Base-by-base conservation (phyloP, 2,888 invertebrate species). In the Nomada flava region DNA sequence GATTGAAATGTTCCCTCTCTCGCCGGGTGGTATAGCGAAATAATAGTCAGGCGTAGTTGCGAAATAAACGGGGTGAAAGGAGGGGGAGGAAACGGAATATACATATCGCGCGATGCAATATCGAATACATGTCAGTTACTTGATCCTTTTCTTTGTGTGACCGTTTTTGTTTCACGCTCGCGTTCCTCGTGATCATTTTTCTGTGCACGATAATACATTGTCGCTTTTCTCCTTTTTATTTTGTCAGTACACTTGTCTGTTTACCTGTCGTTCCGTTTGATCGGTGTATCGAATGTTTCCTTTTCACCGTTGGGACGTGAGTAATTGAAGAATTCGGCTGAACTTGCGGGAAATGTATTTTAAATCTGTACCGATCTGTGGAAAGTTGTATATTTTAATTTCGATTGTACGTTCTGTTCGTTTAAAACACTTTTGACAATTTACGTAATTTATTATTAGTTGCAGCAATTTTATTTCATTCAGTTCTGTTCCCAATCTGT, bases 1-100 rank as follows among this genome's bases (percentile, higher is more conserved):
- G 64, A 79, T 69, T 76, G 64, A 76, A 76, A 76, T 76, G 67
- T 75, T 29, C 29, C n/a, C 36, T 10, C 23, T 47, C n/a, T 47
- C 20, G 29, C 15, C n/a, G 11, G 44, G 26, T 23, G 64, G 26
- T 64, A 23, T 1, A 52, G 36, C 44, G 57, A 57, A 68, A 69
- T 67, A 67, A 67, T 55, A 44, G 57, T 23, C n/a, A 15, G 20
- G 15, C 50, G 50, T 15, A 29, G 18, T 42, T 36, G 55, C 63
- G 68, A 75, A 76, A 68, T 76, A 29, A 18, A 52, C 3, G 20
- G 11, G n/a, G 20, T 42, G 20, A 74, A 59, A 53, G 10, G 9
- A 13, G n/a, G 20, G 11, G 59, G 5, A 18, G 15, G 59, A 13
- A 52, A 76, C 26, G 10, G 23, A 36, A 52, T 29, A 36, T 65